These are phyloP conservation scores for Masticophis lateralis DNA, from an alignment of 2,797 vertebrate genomes.

Conservation along the genomic window DNA sequence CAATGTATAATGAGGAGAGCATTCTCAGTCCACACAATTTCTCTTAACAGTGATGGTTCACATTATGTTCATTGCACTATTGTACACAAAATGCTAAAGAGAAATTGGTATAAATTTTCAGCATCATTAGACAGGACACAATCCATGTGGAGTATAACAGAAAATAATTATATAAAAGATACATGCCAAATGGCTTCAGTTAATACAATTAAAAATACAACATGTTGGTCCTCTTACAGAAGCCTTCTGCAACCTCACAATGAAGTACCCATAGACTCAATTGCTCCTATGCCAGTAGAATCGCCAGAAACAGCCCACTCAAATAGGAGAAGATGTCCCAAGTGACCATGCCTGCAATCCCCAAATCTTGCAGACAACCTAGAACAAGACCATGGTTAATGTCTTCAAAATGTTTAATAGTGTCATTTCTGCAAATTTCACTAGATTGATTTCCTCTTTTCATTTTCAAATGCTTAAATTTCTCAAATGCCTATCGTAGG, in stretches of 20 bases:
- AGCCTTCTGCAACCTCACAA: not conserved
- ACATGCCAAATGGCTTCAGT: not conserved
- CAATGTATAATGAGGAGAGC: slow-evolving; percentile 34
- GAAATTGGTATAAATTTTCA: not conserved
- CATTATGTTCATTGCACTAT: rapidly evolving
- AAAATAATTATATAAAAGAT: not conserved
- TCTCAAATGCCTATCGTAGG: no score
- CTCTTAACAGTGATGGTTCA: not conserved
- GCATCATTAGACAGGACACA: not conserved
- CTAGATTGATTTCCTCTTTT: no score
- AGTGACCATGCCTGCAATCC: not conserved
- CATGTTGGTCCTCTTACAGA: not conserved
- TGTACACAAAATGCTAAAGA: not conserved
- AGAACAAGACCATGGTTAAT: no score
- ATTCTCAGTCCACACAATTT: slow-evolving; percentile 18
- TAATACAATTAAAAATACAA: not conserved
- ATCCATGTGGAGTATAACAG: not conserved
- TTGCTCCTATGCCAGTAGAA: not conserved
- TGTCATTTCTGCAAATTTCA: no score
- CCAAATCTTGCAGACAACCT: not conserved
- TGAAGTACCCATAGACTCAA: not conserved
- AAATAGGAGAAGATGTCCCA: not conserved
- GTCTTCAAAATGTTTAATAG: no score
- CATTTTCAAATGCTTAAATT: no score
- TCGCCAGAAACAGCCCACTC: not conserved